Evolutionary conservation across 2,888 invertebrate species (phyloP).

Genomic region (Calameuta filiformis): DNA sequence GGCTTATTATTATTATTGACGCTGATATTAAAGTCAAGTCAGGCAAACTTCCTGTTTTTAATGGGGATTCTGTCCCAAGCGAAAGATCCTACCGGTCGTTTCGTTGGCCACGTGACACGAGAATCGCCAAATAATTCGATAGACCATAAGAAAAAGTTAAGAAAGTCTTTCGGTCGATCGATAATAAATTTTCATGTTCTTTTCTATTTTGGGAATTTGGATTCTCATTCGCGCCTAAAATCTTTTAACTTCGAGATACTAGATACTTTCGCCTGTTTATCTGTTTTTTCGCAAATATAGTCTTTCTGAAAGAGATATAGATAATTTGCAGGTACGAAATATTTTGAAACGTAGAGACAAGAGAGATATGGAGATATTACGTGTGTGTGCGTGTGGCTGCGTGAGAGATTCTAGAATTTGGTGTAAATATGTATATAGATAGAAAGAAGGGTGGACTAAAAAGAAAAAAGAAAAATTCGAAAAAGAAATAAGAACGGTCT

Average conservation of each 20-base stretch:
- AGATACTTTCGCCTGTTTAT: not conserved
- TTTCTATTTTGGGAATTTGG: not conserved
- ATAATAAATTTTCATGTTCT: not conserved
- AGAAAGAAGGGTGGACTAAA: constrained; percentile 7
- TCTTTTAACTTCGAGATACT: not conserved
- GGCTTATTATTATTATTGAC: not conserved
- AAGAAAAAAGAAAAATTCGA: not conserved
- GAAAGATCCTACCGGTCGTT: not conserved
- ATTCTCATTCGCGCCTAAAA: not conserved
- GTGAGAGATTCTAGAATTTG: not conserved
- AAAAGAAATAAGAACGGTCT: not conserved
- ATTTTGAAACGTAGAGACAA: not conserved
- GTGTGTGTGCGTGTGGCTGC: not conserved
- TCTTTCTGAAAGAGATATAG: not conserved
- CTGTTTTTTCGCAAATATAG: not conserved
- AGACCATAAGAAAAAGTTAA: not conserved
- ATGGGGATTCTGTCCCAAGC: not conserved
- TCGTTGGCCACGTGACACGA: not conserved
- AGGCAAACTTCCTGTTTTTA: not conserved
- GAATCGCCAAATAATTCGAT: not conserved
- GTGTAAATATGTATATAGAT: constrained; percentile 17
- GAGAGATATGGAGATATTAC: not conserved
- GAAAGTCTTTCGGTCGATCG: not conserved
- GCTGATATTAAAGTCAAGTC: not conserved
- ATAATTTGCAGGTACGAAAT: not conserved